Evolutionary conservation across 2,888 invertebrate species (phyloP), one percentile per base, ranked within the genome.

Genomic region (Corythucha ciliata): DNA sequence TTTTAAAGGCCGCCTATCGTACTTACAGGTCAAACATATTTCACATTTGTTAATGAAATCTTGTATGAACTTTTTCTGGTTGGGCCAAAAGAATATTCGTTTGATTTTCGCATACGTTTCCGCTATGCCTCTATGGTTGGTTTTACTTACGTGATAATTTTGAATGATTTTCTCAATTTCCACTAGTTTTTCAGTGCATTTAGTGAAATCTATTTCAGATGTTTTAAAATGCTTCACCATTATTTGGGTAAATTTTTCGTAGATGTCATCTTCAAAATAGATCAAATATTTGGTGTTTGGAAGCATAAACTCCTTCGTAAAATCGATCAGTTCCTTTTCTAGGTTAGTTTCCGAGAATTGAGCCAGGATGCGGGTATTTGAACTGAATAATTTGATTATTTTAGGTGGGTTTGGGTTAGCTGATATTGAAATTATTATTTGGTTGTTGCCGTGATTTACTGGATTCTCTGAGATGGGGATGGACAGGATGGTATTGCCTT

Each of bases 51-150:
- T 37, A 1, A 65, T 59, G 44, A 59, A 65, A 1, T 37, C 40
- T 1, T 48, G 41, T 1, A 63, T 55, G n/a, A 63, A 14, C 2
- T 22, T 18, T 3, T 44, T 27, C 59, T 62, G 59, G 8, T 56
- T 56, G 2, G 63, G 63, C 64, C 64, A 65, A 48, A 59, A 63
- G 34, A 61, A 63, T 2, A 18, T 26, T 16, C 48, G 5, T 6
- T 37, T 24, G 3, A 48, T 14, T 12, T 39, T 29, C 21, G 24
- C 21, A 18, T 39, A 24, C 2, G 48, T 48, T 49, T 49, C 49
- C 4, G 29, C 26, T 10, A 40, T 49, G 7, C 49, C 49, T 7
- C 42, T 18, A 24, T 46, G 51, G 34, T 34, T 36, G 2, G 45
- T 46, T 32, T 29, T 33, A 5, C 51, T 45, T 24, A 47, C 25